Evolutionary conservation across 23 tunicate genomes (phyloP), one percentile per base, ranked within the genome.

Genomic region (Ascidia mentula): DNA sequence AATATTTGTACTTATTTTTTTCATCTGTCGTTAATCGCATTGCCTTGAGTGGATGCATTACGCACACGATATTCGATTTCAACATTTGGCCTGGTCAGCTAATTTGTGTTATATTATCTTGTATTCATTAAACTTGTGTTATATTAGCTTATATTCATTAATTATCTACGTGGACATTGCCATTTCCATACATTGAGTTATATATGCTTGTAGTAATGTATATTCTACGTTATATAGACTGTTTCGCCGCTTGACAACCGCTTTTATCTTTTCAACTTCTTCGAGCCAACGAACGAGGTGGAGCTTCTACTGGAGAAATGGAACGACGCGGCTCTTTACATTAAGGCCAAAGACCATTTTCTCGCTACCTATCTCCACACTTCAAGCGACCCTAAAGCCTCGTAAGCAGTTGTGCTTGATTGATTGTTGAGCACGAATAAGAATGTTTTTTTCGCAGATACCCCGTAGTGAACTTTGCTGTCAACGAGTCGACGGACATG

Each of bases 401-500:
- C 13, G 65, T 53, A 53, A 53, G 65, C 26, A 12, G 40, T 13
- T 75, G 22, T 37, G n/a, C n/a, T n/a, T 31, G 0, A 74, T 31
- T 32, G 30, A 13, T 20, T 74, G 9, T 12, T 8, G 34, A 9
- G 73, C 34, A 18, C 18, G 20, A 46, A 18, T 46, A 18, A 18
- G 20, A 46, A n/a, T n/a, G n/a, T 36, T 12, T 31, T 45, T 53
- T 53, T 53, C 24, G 12, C 70, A 83, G 87, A 33, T 83, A 46
- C 73, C 36, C 74, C 9, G 75, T 79, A 59, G 80, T 74, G 5
- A 83, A 83, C 36, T 75, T 75, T 74, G 87, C 87, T 8, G 80
- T 59, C 6, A 74, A 74, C 38, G 87, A 83, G 59, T 83, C 87
- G 6, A 75, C 34, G 26, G 87, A 83, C 59, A 46, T 83, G 24